Base-by-base conservation (phyloP, 2,113 vertebrate species). In the Chionodraco myersi region DNA sequence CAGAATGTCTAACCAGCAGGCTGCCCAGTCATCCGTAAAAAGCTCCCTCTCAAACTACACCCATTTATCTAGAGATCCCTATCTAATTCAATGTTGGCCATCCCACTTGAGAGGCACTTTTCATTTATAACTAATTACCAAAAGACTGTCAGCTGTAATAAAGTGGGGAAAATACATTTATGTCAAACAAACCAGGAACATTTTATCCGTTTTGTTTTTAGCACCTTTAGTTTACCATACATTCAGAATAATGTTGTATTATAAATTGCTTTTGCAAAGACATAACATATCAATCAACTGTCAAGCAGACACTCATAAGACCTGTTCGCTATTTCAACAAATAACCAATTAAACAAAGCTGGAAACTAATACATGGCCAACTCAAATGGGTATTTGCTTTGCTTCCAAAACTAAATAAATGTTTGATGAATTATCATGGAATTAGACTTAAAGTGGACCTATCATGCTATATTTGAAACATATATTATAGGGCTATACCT, bases 1-100 rank as follows among this genome's bases (percentile, higher is more conserved):
- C 30, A 62, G n/a, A 49, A 4, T 21, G 56, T 79, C 64, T 26
- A 34, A 75, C 34, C n/a, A 75, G 72, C 57, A 58, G 26, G 36
- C 41, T 18, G 30, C 36, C 6, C 58, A 7, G 1, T 64, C 65
- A 72, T 49, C 52, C 26, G 21, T 82, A 59, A 77, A 84, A 71
- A 1, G 36, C 10, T 51, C 47, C 23, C 10, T 59, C 53, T 45
- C 34, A 61, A 34, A 75, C 36, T 61, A 81, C 51, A 10, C 9
- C 18, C 3, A 62, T 67, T 41, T 59, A 21, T 74, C 61, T 63
- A 47, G 10, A 80, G 52, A 53, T 15, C 56, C 45, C 47, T 34
- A 21, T 51, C 18, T 79, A 67, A 90, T 79, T 72, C 77, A 54
- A 80, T 54, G 62, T 52, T 74, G 68, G 59, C 44, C 11, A 16